Evolutionary conservation across 2,888 invertebrate species (phyloP), one percentile per base, ranked within the genome.

Genomic region (Nebria salina): DNA sequence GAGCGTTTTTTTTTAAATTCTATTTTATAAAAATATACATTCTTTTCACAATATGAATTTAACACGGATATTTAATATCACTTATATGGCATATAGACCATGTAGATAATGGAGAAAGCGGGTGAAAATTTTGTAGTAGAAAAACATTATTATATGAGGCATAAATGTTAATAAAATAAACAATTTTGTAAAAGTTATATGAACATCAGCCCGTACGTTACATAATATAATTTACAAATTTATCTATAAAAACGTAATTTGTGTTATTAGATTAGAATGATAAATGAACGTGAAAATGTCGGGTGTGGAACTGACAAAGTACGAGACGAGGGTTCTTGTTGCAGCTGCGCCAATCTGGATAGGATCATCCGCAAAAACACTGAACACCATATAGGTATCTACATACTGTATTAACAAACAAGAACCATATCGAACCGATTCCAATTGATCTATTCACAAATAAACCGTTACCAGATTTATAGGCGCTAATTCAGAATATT

Each of bases 221-320:
- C 3, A 54, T 5, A 54, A 66, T 66, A 78, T 78, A 78, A 78
- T 78, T 78, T 78, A 73, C 20, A 73, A 78, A 65, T 78, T 78
- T 34, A 34, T 74, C 73, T 78, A 78, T 78, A 78, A 80, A 80
- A 80, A 80, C 75, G 75, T 72, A 80, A 80, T 80, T 80, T 80
- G 68, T 65, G 80, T 80, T 42, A 80, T 80, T 80, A 80, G 80
- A 75, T 80, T 80, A 80, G 80, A 80, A 80, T 80, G 80, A 80
- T 80, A 80, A 80, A 80, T 80, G 80, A 75, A 75, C 34, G 70
- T 26, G 26, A 41, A 34, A 41, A 34, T 25, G 26, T 25, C 72
- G 15, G n/a, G 80, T 72, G 72, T 72, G 72, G 9, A 72, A n/a
- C 26, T 72, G 72, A 72, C 72, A 72, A 72, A 26, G 72, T 72